A percentile compares a stretch with the other conserved stretches of the same genome.
Conservation (phyloP, 2,113 vertebrate genomes). For the Platichthys stellatus region DNA sequence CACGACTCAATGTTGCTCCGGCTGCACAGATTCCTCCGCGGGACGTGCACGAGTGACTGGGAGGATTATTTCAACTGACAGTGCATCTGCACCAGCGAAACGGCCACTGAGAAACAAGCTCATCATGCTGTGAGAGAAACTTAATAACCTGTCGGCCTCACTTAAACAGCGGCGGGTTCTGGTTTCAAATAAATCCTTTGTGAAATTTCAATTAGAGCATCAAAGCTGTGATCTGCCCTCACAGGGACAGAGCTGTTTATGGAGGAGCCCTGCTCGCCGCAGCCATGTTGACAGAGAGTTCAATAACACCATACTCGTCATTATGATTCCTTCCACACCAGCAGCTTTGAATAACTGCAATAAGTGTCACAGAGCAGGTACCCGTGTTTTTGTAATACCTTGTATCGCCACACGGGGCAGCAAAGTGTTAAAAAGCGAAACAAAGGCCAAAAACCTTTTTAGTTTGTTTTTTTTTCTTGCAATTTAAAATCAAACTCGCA, state of each 20-base stretch:
- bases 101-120: constrained; percentile 59
- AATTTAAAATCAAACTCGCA: constrained; percentile 21
- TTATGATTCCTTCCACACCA: constrained; percentile 52
- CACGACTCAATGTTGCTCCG: constrained; percentile 11
- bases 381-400: constrained; percentile 59
- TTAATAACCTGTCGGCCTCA: constrained; percentile 74
- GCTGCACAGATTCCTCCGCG: constrained; percentile 8
- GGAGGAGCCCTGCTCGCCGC: constrained; percentile 30
- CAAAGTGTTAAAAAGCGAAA: neutral
- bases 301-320: constrained; percentile 37
- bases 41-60: constrained; percentile 19
- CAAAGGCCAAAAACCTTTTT: neutral
- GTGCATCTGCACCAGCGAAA: constrained; percentile 61
- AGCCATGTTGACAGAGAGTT: constrained; percentile 25
- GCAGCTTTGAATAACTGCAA: constrained; percentile 18
- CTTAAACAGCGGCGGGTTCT: constrained; percentile 60
- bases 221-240: constrained; percentile 54
- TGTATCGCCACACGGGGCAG: constrained; percentile 43
- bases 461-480: neutral
- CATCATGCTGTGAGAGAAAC: constrained; percentile 64
- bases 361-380: constrained; percentile 20
- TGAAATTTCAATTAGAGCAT: constrained; percentile 73
- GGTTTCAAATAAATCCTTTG: constrained; percentile 69
- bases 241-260: constrained; percentile 49
- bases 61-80: constrained; percentile 69